These are phyloP conservation scores for Ceuthmochares aereus DNA, from an alignment of 2,113 vertebrate species.

Conservation along the genomic window DNA sequence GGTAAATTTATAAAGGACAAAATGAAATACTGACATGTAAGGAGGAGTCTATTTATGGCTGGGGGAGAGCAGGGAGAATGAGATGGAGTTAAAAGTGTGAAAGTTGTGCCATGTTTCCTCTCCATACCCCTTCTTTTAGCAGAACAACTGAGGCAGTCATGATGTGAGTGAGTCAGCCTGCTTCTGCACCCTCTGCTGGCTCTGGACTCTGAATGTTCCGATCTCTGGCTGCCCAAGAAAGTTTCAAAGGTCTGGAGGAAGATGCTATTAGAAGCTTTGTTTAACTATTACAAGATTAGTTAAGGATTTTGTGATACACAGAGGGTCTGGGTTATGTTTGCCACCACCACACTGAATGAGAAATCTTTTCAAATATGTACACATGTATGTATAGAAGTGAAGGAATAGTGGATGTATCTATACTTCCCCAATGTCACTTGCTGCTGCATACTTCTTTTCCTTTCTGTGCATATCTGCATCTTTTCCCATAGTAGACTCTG, in stretches of 20 bases:
- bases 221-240: neutral
- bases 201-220: neutral
- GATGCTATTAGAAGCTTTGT: neutral
- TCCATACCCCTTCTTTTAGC: neutral
- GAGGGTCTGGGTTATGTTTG: neutral
- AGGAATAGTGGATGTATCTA: neutral
- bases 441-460: neutral
- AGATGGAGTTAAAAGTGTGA: neutral
- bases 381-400: neutral
- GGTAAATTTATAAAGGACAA: neutral
- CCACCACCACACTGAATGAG: neutral
- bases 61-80: neutral
- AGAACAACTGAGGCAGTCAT: neutral
- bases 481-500: neutral
- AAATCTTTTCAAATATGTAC: neutral
- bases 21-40: neutral
- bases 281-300: constrained; percentile 13
- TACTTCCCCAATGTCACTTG: neutral
- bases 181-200: neutral
- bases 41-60: neutral
- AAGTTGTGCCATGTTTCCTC: neutral
- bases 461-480: neutral
- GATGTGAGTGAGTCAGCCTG: accelerated
- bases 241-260: constrained; percentile 41
- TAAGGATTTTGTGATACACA: neutral